Evolutionary conservation across 2,888 invertebrate species (phyloP), one percentile per base, ranked within the genome.

Genomic region (Ennomos quercinarius): DNA sequence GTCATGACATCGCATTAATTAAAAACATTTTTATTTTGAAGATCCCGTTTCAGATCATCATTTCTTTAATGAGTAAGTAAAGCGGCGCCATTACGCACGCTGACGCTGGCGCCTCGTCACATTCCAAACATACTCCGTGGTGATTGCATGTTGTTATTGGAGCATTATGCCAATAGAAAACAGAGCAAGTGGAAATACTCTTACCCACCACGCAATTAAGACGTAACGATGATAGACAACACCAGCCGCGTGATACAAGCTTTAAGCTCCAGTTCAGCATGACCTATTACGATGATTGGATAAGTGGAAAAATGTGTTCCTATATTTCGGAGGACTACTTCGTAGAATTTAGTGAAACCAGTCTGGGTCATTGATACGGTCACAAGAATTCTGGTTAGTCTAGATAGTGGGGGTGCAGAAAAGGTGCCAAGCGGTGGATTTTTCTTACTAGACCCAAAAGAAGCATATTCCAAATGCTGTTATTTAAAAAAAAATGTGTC

Each of bases 281-380:
- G 67, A 67, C 66, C 67, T 65, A 67, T 70, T 60, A 59, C 66
- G 56, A 58, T 63, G 49, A 64, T 66, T 64, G 61, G 63, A 67
- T 66, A 68, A 68, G 68, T 65, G 60, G 64, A 58, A 56, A 61
- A 40, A 56, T 55, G 40, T 56, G 60, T 56, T 37, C 10, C 47
- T 43, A 52, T 34, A 11, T 51, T 52, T 51, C 11, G 9, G 46
- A 46, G 8, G 27, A 51, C 39, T 51, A 36, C 13, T 61, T 61
- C 60, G 55, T 2, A 39, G 60, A 61, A 56, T 61, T 39, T 55
- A 54, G 42, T 41, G 17, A 42, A 37, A 8, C 36, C 9, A 43
- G 55, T 61, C 60, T 61, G 40, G 60, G 55, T 47, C 51, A 47
- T 38, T 13, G 50, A 60, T 61, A 56, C 60, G 60, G 60, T 56